Base-by-base conservation (phyloP, 2,113 vertebrate genomes). In the Microtus montanus region DNA sequence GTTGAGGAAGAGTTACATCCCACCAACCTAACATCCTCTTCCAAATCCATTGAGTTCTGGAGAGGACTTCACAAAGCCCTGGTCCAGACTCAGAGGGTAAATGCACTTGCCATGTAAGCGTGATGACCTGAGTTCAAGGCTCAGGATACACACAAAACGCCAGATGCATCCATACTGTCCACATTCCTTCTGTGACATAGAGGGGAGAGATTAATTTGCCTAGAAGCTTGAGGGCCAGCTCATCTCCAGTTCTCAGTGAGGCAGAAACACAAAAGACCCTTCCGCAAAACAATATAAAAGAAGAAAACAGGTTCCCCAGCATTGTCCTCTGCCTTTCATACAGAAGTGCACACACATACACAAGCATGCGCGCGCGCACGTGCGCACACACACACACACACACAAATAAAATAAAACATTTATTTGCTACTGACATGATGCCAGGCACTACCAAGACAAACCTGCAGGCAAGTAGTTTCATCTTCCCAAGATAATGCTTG, bases 281-380 rank as follows among this genome's bases (percentile, higher is more conserved):
- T 54, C 19, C 24, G 61, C 26, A 17, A 87, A 90, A 52, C 44
- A 94, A 87, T 28, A 13, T 63, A 5, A 30, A 63, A 63, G 12
- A n/a, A 83, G n/a, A 82, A 63, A 64, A 64, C 4, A 11, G 58
- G 4, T 38, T 44, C 38, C 38, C 7, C 3, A 84, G 26, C 41
- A 24, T 26, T 44, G n/a, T 15, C 17, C 54, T 83, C 54, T 19
- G 24, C 30, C 58, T 2, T 30, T 66, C 26, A 30, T 24, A 30
- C 10, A 66, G 64, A 66, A 66, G 64, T 12, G 10, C 28, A 8
- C 28, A 13, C 11, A 13, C 28, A 66, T 28, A 4, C 28, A 12
- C 63, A 66, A 1, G 6, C 28, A 13, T 28, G 10, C 3, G 4
- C 1, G 10, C 9, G 3, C 10, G 2, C 1, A 8, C 8, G 1